Evolutionary conservation across 2,113 vertebrate species (phyloP).

Genomic region (Oreochromis tanganicae): DNA sequence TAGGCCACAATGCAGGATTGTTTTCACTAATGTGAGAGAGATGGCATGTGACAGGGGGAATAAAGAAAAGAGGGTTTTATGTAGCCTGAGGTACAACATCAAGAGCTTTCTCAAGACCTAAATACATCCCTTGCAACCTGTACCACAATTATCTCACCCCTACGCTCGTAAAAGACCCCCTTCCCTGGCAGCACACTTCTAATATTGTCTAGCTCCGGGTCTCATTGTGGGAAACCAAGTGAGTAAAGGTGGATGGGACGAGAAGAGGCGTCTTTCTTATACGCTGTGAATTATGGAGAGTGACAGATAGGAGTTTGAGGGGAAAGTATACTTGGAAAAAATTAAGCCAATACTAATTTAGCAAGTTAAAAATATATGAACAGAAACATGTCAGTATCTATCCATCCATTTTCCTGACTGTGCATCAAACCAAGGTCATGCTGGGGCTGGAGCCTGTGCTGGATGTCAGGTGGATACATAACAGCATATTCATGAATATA

Average conservation of each 20-base stretch:
- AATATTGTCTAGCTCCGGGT: neutral
- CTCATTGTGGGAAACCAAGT: neutral
- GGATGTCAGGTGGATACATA: neutral
- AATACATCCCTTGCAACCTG: neutral
- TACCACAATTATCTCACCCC: neutral
- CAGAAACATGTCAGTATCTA: neutral
- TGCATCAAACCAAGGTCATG: neutral
- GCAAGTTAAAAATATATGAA: neutral
- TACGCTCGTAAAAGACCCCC: neutral
- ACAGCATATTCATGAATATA: neutral
- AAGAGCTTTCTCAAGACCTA: neutral
- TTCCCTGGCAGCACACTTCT: neutral
- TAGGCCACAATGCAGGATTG: neutral
- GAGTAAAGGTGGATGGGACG: neutral
- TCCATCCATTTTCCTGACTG: neutral
- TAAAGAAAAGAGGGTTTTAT: slow-evolving; percentile 20
- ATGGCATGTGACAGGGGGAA: neutral
- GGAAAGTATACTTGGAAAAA: neutral
- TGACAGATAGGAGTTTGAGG: neutral
- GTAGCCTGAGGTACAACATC: slow-evolving; percentile 8
- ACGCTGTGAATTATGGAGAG: neutral
- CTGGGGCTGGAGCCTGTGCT: neutral
- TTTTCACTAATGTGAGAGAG: neutral
- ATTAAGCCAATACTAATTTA: neutral
- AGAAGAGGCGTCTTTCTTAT: neutral